phyloP scores from a whole-genome alignment of 2,888 invertebrate genomes.

The Frankliniella fusca region DNA sequence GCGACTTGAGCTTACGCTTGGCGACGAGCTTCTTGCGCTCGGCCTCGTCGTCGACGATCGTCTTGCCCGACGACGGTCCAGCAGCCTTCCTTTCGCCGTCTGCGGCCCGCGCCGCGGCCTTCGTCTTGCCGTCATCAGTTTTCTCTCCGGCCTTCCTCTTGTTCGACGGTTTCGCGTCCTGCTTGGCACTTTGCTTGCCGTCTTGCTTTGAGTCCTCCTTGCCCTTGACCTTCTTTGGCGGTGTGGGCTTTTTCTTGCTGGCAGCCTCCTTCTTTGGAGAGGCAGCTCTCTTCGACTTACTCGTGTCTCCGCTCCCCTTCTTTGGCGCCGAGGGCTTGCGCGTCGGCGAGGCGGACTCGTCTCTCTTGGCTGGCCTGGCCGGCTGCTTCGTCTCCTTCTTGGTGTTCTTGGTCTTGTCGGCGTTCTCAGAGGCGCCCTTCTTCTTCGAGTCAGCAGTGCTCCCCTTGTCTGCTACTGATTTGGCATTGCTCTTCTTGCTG shows the following conservation, averaged over 20 bases:
- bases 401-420: background rate
- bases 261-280: background rate
- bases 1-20: background rate
- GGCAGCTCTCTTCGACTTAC: background rate
- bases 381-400: background rate
- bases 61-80: background rate
- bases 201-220: background rate
- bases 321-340: background rate
- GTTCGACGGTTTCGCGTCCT: background rate
- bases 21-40: slow-evolving; percentile 4
- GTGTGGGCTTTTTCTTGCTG: background rate
- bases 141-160: background rate
- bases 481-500: background rate
- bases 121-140: background rate
- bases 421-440: background rate
- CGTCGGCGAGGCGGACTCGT: background rate
- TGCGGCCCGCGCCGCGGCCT: background rate
- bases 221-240: background rate
- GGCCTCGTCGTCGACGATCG: background rate
- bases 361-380: background rate
- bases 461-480: background rate
- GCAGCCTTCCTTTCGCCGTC: background rate
- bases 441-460: background rate
- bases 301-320: background rate
- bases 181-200: background rate